phyloP scores from a whole-genome alignment of 2,888 invertebrate genomes.

The Eupsilia transversa region DNA sequence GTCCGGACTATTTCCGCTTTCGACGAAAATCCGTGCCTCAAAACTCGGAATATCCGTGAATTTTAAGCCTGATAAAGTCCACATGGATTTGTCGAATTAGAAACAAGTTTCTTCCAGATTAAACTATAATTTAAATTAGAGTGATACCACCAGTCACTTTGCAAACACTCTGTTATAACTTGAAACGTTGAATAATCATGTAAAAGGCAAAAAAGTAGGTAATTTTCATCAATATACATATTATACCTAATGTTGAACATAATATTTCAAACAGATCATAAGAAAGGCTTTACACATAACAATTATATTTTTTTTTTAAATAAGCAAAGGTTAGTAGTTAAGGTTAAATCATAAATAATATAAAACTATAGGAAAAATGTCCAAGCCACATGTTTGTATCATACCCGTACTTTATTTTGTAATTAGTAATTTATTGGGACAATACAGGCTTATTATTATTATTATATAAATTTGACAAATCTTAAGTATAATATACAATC shows the following conservation, averaged over 20 bases:
- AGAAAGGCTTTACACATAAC: neutral
- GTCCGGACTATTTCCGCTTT: neutral
- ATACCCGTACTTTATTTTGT: too few relatives aligned
- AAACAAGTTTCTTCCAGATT: slow-evolving; percentile 6
- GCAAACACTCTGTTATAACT: slow-evolving; percentile 11
- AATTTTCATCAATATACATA: neutral
- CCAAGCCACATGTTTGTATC: slow-evolving; percentile 16
- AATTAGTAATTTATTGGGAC: too few relatives aligned
- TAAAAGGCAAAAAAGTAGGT: slow-evolving; percentile 1
- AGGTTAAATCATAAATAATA: slow-evolving; percentile 9
- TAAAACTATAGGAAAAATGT: slow-evolving; percentile 4
- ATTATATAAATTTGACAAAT: too few relatives aligned
- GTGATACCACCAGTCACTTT: slow-evolving; percentile 23
- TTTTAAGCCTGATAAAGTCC: neutral
- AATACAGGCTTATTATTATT: too few relatives aligned
- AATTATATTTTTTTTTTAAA: too few relatives aligned
- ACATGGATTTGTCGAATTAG: neutral
- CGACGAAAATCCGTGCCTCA: too few relatives aligned
- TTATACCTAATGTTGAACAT: neutral
- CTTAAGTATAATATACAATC: too few relatives aligned
- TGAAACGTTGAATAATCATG: neutral
- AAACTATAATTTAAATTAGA: slow-evolving; percentile 12
- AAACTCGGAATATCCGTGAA: neutral
- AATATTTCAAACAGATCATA: slow-evolving; percentile 7
- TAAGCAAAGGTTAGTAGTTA: too few relatives aligned